A percentile compares a stretch with the other conserved stretches of the same genome.
Evolutionary conservation across 2,113 vertebrate species (phyloP).

Genomic region (Tychaedon coryphoeus): DNA sequence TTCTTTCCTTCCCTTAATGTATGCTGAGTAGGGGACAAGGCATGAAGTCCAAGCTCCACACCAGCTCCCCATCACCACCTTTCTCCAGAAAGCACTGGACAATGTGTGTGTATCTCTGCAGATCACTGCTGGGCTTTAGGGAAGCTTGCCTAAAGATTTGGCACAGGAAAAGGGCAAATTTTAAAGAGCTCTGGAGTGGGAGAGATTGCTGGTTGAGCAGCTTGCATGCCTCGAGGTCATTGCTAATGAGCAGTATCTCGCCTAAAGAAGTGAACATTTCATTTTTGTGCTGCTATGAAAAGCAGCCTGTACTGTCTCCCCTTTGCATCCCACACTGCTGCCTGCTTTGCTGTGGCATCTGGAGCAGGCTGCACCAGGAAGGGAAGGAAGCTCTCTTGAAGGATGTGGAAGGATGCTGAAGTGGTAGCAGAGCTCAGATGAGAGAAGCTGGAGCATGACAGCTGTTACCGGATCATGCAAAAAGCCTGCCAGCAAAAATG

Average conservation of each 20-base stretch:
- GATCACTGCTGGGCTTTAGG: not conserved
- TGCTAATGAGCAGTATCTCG: slow-evolving; percentile 49
- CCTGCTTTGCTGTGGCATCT: slow-evolving; percentile 14
- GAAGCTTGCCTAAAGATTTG: not conserved
- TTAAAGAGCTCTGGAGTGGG: slow-evolving; percentile 31
- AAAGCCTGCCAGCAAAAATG: slow-evolving; percentile 68
- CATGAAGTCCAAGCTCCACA: not conserved
- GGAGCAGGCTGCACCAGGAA: not conserved
- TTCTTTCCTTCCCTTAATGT: not conserved
- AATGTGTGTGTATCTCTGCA: not conserved
- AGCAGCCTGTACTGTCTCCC: not conserved
- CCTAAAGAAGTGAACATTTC: slow-evolving; percentile 26
- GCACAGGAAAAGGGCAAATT: slow-evolving; percentile 53
- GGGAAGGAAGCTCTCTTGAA: not conserved
- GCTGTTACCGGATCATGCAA: slow-evolving; percentile 58
- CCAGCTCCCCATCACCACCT: not conserved
- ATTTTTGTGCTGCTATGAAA: slow-evolving; percentile 13
- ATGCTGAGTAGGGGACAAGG: not conserved
- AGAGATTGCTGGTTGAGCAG: slow-evolving; percentile 29
- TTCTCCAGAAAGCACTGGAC: not conserved
- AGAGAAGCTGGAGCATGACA: slow-evolving; percentile 61
- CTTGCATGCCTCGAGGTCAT: slow-evolving; percentile 45
- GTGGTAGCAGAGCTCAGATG: slow-evolving; percentile 15
- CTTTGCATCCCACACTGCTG: not conserved
- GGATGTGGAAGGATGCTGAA: not conserved